Conservation (phyloP, 2,888 invertebrate genomes). For the Furcula furcula region DNA sequence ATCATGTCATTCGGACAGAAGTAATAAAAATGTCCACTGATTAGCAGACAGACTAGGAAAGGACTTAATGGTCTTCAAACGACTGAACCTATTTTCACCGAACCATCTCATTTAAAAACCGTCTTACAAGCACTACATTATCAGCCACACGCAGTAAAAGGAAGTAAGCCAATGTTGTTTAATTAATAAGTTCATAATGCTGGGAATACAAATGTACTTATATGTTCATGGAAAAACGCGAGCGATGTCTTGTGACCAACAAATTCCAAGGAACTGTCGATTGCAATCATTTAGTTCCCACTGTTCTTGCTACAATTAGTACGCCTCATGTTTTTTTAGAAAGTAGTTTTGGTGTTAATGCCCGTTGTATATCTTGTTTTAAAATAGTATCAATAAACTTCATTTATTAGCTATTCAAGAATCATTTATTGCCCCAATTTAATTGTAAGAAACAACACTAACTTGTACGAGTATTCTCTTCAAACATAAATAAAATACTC, state of each 20-base stretch:
- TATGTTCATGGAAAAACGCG: constrained; percentile 6
- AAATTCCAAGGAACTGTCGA: background rate
- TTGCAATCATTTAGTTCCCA: background rate
- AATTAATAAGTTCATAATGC: constrained; percentile 5
- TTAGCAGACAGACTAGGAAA: no score
- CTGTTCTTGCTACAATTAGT: background rate
- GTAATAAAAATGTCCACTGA: no score
- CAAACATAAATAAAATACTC: no score
- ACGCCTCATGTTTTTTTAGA: background rate
- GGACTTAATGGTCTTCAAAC: no score
- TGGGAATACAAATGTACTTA: constrained; percentile 4
- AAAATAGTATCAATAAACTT: background rate
- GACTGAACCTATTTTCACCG: no score
- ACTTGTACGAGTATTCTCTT: no score
- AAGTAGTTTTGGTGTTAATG: background rate
- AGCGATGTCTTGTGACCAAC: constrained; percentile 2
- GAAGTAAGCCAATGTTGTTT: constrained; percentile 8
- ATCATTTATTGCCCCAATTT: no score
- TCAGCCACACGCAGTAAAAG: no score
- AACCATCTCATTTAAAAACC: no score
- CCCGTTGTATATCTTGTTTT: background rate
- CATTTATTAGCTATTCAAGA: background rate
- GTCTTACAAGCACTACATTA: no score
- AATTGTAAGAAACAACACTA: no score
- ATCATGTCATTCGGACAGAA: no score